Conservation (phyloP, 2,888 invertebrate genomes). For the Ornithoptera priamus region DNA sequence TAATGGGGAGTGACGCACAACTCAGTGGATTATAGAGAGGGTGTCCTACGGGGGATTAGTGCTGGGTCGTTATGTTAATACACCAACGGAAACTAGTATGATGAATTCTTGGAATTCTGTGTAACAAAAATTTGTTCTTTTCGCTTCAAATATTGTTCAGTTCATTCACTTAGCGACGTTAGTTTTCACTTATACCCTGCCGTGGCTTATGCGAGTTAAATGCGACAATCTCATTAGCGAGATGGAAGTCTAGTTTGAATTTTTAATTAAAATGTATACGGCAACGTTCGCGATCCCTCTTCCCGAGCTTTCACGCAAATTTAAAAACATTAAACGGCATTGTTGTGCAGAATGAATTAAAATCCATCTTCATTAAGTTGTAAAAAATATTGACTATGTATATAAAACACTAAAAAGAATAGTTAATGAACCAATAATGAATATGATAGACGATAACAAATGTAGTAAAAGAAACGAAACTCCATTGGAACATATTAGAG, state of each 20-base stretch:
- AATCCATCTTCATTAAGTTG: neutral
- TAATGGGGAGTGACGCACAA: slow-evolving; percentile 45
- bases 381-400: too few relatives aligned
- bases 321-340: slow-evolving; percentile 23
- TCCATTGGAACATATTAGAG: too few relatives aligned
- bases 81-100: neutral
- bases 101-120: too few relatives aligned
- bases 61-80: slow-evolving; percentile 10
- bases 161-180: too few relatives aligned
- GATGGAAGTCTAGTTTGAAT: slow-evolving; percentile 45
- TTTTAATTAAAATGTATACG: slow-evolving; percentile 40
- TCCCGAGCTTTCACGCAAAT: slow-evolving; percentile 20
- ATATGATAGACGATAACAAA: neutral
- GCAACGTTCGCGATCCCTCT: slow-evolving; percentile 21
- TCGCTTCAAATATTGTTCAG: too few relatives aligned
- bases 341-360: slow-evolving; percentile 22
- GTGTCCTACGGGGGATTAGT: slow-evolving; percentile 3
- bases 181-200: too few relatives aligned
- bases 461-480: neutral
- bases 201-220: slow-evolving; percentile 37
- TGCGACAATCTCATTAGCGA: slow-evolving; percentile 54
- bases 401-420: too few relatives aligned
- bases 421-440: neutral
- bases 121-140: too few relatives aligned
- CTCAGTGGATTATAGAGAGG: slow-evolving; percentile 32